Evolutionary conservation across 2,888 invertebrate species (phyloP).

Genomic region (Acholoe squamosa): DNA sequence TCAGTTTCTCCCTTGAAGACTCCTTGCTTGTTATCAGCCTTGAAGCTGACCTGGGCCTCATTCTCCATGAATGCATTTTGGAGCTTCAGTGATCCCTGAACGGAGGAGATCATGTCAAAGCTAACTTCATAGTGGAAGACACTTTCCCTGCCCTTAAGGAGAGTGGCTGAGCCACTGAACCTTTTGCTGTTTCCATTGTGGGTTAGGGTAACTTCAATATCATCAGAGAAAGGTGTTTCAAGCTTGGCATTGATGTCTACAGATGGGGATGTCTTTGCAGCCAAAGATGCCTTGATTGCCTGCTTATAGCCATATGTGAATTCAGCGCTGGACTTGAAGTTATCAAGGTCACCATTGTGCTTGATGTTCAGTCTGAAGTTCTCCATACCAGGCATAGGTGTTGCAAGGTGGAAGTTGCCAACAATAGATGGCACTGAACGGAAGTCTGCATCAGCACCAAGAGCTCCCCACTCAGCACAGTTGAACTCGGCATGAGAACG

Average conservation of each 20-base stretch:
- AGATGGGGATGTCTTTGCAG: not conserved
- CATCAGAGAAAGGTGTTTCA: slow-evolving; percentile 30
- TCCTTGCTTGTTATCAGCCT: not conserved
- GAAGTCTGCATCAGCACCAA: slow-evolving; percentile 30
- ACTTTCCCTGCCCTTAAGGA: not conserved
- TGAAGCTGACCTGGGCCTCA: slow-evolving; percentile 16
- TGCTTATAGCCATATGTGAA: not conserved
- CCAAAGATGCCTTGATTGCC: not conserved
- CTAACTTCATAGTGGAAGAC: slow-evolving; percentile 10
- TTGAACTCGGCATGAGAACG: slow-evolving; percentile 25
- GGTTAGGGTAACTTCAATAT: not conserved
- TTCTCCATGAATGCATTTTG: not conserved
- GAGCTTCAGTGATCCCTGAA: slow-evolving; percentile 23
- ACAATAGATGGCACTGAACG: not conserved
- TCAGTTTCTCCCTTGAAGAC: not conserved
- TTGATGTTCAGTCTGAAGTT: slow-evolving; percentile 41
- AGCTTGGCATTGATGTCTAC: not conserved
- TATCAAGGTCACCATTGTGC: not conserved
- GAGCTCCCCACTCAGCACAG: not conserved
- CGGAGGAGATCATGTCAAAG: not conserved
- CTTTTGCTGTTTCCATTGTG: not conserved
- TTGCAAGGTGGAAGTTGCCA: slow-evolving; percentile 38
- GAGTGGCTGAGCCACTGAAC: slow-evolving; percentile 20
- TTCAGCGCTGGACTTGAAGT: slow-evolving; percentile 17
- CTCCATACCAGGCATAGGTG: slow-evolving; percentile 10